These are phyloP conservation scores for Suncus etruscus DNA, from an alignment of 2,113 vertebrate species.

Conservation along the genomic window DNA sequence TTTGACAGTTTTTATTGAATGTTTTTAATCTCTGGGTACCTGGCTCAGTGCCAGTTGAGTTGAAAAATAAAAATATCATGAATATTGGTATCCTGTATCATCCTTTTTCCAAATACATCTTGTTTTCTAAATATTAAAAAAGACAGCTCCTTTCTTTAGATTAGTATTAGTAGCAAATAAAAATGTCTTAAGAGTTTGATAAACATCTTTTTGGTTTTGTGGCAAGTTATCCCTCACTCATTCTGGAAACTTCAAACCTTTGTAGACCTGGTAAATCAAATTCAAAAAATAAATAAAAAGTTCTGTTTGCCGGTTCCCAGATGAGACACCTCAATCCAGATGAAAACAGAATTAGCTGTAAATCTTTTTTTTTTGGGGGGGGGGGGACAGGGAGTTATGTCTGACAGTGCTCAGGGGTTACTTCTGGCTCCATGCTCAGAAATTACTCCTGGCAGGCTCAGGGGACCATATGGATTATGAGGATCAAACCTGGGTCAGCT, in stretches of 20 bases:
- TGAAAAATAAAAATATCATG: not conserved
- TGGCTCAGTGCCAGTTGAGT: not conserved
- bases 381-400: too few species aligned
- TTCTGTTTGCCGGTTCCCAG: not conserved
- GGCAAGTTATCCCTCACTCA: not conserved
- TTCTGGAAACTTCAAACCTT: not conserved
- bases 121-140: not conserved
- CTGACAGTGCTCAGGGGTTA: too few species aligned
- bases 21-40: not conserved
- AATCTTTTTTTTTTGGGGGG: too few species aligned
- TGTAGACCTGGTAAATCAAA: not conserved
- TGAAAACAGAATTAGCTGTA: not conserved
- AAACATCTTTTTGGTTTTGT: not conserved
- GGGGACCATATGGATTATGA: too few species aligned
- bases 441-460: too few species aligned
- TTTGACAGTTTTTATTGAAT: not conserved
- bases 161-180: not conserved
- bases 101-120: not conserved
- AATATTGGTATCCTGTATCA: not conserved
- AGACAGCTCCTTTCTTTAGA: not conserved
- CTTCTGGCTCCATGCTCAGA: too few species aligned
- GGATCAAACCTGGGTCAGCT: too few species aligned
- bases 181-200: not conserved
- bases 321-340: not conserved
- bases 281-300: slow-evolving; percentile 26